Conservation (phyloP, 2,888 invertebrate genomes). For the Dromius quadrimaculatus region DNA sequence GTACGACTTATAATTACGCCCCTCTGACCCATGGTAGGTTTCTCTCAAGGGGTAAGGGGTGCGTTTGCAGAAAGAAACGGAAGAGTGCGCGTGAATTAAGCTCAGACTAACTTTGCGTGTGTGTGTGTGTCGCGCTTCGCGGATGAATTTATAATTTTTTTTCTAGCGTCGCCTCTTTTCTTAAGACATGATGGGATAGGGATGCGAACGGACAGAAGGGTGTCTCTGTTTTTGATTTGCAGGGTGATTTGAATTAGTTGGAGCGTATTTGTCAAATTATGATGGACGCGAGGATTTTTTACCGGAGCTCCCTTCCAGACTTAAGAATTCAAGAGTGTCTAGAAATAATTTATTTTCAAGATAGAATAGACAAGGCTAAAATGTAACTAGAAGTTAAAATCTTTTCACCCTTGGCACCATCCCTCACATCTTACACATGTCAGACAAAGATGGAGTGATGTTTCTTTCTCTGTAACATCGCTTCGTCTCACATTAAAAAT, state of each 20-base stretch:
- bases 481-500: slow-evolving; percentile 58
- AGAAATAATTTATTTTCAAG: neutral
- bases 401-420: neutral
- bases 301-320: neutral
- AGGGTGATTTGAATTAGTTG: slow-evolving; percentile 45
- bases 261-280: slow-evolving; percentile 52
- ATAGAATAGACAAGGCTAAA: too few species aligned
- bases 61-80: slow-evolving; percentile 65
- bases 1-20: slow-evolving; percentile 10
- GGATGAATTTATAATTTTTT: slow-evolving; percentile 61
- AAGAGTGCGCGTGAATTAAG: slow-evolving; percentile 68
- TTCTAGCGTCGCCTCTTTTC: slow-evolving; percentile 34
- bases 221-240: slow-evolving; percentile 43
- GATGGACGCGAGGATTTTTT: slow-evolving; percentile 43
- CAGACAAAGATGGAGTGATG: neutral
- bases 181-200: slow-evolving; percentile 13
- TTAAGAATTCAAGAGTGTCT: too few species aligned
- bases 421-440: neutral
- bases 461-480: slow-evolving; percentile 38
- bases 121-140: slow-evolving; percentile 19
- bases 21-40: too few species aligned
- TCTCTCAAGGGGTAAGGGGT: slow-evolving; percentile 53
- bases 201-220: neutral
- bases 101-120: slow-evolving; percentile 65
- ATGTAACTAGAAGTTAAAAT: too few species aligned